A percentile compares a stretch with the other conserved stretches of the same genome.
phyloP scores from a whole-genome alignment of 2,113 vertebrate genomes.

The Procavia capensis region DNA sequence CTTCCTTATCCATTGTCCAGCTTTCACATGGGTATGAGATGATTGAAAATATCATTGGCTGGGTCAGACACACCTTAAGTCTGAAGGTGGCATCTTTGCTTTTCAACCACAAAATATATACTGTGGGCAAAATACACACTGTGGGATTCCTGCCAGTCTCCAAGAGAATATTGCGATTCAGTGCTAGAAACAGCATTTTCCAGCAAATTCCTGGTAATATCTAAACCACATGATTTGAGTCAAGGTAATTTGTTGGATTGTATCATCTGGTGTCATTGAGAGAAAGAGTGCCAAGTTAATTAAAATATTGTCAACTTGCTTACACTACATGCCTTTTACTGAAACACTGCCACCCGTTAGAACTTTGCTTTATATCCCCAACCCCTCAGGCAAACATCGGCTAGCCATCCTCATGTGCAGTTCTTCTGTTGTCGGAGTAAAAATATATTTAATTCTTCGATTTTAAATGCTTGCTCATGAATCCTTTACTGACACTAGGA shows the following conservation, averaged over 20 bases:
- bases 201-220: conserved; percentile 46
- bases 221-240: conserved; percentile 53
- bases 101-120: background rate
- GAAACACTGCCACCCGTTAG: conserved; percentile 2
- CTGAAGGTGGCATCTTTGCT: too few relatives aligned
- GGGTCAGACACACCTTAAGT: too few relatives aligned
- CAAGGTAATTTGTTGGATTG: background rate
- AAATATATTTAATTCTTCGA: background rate
- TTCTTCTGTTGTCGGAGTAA: conserved; percentile 18
- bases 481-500: conserved; percentile 69
- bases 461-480: conserved; percentile 33
- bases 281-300: conserved; percentile 28
- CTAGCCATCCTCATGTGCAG: background rate
- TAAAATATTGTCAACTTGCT: conserved; percentile 33
- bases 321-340: background rate
- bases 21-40: too few relatives aligned
- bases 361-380: background rate
- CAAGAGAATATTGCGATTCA: background rate
- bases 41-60: too few relatives aligned
- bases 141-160: conserved; percentile 18
- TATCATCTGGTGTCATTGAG: conserved; percentile 29
- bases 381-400: background rate
- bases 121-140: background rate
- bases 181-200: background rate
- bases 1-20: too few relatives aligned